Percentiles rank a stretch among this genome's conserved stretches.
These are phyloP conservation scores for Tyrophagus putrescentiae DNA, from an alignment of 1,140 invertebrate genomes.

Conservation along the genomic window DNA sequence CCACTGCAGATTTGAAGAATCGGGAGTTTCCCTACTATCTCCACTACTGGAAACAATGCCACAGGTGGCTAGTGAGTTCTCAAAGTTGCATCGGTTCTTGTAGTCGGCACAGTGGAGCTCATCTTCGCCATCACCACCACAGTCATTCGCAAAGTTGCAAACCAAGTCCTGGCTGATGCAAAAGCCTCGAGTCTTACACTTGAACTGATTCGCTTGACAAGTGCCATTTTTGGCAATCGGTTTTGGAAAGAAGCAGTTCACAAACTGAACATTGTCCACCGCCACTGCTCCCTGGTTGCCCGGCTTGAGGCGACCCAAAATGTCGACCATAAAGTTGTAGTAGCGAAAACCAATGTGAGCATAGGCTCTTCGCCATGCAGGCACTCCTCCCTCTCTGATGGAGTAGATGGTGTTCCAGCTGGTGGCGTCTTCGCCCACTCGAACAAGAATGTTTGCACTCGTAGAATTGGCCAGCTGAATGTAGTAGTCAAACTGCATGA, in stretches of 20 bases:
- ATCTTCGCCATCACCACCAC: constrained; percentile 31
- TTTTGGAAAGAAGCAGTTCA: constrained; percentile 27
- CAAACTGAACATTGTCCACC: constrained; percentile 33
- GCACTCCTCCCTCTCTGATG: not conserved
- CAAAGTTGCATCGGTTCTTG: not conserved
- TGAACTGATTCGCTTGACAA: constrained; percentile 21
- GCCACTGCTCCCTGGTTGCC: constrained; percentile 30
- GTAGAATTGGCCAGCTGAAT: not conserved
- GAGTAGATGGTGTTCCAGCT: not conserved
- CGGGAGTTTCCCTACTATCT: not conserved
- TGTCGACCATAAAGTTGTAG: constrained; percentile 18
- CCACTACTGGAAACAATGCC: not conserved
- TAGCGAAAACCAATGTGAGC: constrained; percentile 22
- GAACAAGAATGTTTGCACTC: not conserved
- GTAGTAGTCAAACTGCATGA: constrained; percentile 23
- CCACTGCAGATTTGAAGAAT: too few species aligned
- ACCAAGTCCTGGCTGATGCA: constrained; percentile 20
- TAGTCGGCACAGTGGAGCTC: not conserved
- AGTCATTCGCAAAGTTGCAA: constrained; percentile 74
- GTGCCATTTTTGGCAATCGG: constrained; percentile 13
- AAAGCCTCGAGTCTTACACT: constrained; percentile 21
- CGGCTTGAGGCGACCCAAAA: not conserved
- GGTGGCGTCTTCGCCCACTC: constrained; percentile 18
- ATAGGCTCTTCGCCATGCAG: constrained; percentile 20
- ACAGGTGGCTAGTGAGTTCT: not conserved